A percentile compares a stretch with the other conserved stretches of the same genome.
Evolutionary conservation across 2,797 vertebrate genomes (phyloP).

Genomic region (Botia almorhae): DNA sequence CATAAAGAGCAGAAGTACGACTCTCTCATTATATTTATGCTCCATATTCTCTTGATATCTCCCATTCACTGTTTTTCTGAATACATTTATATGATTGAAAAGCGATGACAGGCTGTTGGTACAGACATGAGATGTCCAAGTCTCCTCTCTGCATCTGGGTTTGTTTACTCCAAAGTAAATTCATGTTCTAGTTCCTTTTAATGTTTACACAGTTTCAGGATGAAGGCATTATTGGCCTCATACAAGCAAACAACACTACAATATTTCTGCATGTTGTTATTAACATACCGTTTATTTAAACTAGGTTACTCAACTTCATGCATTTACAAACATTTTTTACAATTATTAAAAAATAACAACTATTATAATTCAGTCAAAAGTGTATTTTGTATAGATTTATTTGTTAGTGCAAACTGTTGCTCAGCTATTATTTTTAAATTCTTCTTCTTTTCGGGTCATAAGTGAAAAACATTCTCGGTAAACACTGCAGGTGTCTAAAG

Average conservation of each 20-base stretch:
- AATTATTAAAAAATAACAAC: too few relatives aligned
- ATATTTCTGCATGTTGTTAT: neutral
- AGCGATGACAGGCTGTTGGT: slow-evolving; percentile 28
- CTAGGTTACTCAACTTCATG: too few relatives aligned
- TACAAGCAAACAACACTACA: neutral
- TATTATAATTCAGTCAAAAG: too few relatives aligned
- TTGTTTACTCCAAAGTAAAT: neutral
- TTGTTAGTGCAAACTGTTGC: too few relatives aligned
- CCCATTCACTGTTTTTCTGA: neutral
- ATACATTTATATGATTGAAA: slow-evolving; percentile 41
- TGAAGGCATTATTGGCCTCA: neutral
- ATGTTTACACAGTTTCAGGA: neutral
- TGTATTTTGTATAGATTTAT: too few relatives aligned
- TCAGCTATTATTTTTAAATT: too few relatives aligned
- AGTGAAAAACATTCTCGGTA: too few relatives aligned
- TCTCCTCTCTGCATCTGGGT: neutral
- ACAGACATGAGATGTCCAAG: neutral
- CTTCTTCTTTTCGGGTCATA: too few relatives aligned
- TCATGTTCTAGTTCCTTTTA: neutral
- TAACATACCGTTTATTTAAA: neutral
- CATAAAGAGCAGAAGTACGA: slow-evolving; percentile 52
- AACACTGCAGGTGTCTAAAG: too few relatives aligned
- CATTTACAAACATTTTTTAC: too few relatives aligned
- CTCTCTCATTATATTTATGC: slow-evolving; percentile 46
- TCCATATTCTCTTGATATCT: slow-evolving; percentile 39